Percentiles rank a stretch among this genome's conserved stretches.
phyloP scores from a whole-genome alignment of 2,113 vertebrate genomes.

The Todiramphus saurophagus region DNA sequence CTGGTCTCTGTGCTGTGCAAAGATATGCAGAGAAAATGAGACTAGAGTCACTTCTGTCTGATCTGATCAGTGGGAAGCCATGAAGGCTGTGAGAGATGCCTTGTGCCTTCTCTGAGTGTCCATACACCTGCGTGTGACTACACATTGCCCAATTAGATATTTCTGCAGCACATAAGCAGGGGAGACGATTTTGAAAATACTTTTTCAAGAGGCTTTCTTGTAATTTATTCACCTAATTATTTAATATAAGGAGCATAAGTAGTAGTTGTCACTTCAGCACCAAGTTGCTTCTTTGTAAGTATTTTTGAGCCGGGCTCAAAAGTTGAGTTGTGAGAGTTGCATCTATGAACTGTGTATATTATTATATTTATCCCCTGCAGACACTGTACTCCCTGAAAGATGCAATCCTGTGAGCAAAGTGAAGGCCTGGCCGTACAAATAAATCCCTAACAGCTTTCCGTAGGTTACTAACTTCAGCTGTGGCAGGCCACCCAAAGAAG shows the following conservation, averaged over 20 bases:
- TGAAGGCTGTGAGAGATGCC: not conserved
- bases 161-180: not conserved
- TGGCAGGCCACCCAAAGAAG: not conserved
- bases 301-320: not conserved
- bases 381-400: accelerated
- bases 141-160: not conserved
- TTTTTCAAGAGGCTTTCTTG: not conserved
- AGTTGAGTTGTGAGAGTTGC: not conserved
- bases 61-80: not conserved
- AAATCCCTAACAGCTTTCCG: not conserved
- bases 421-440: not conserved
- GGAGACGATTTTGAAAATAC: not conserved
- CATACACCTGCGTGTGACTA: not conserved
- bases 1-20: not conserved
- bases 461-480: not conserved
- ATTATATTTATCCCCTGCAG: not conserved
- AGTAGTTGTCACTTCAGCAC: not conserved
- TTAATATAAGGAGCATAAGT: not conserved
- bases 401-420: not conserved
- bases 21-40: not conserved
- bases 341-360: not conserved
- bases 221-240: not conserved
- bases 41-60: not conserved
- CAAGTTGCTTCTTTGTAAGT: not conserved
- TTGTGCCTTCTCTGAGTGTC: not conserved